Evolutionary conservation across 2,888 invertebrate species (phyloP), one percentile per base, ranked within the genome.

Genomic region (Ichneumoninae sp.): DNA sequence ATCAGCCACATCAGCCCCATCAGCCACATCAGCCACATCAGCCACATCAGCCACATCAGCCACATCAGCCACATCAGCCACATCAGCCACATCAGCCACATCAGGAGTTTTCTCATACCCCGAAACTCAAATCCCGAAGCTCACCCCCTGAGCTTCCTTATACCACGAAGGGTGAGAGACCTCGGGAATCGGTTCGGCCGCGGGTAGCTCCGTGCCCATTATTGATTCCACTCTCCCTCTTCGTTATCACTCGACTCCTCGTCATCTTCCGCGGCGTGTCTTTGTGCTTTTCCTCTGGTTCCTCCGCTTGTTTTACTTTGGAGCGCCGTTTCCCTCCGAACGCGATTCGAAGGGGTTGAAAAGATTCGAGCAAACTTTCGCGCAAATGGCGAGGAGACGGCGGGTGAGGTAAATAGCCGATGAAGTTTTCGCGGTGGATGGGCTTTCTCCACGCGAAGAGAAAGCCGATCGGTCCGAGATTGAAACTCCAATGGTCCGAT

Each of bases 401-500:
- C 4, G 26, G 10, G 19, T 13, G 54, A 8, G 57, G 26, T 13
- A 22, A 22, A 57, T 22, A 22, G 30, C 30, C 22, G 63, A 30
- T 13, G 73, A 81, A 84, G 77, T 84, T 84, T 77, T 81, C 50
- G 54, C 33, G 68, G 77, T 73, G 63, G 69, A 77, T 68, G 65
- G 44, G 54, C 73, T 77, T 77, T 80, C 68, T 68, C 63, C 54
- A n/a, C 36, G 26, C 44, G 44, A 13, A 16, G 63, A 54, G 16
- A 63, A 33, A 63, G 69, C 47, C 50, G 74, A 74, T 78, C 52
- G 19, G 44, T 52, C 44, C 69, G 77, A 77, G 81, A 78, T 69
- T 84, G 77, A 50, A 78, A 84, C 68, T 81, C 81, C 60, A 81
- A 63, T 22, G 40, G 13, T 75, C 6, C 13, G 16, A 44, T 16